Evolutionary conservation across 2,888 invertebrate species (phyloP), one percentile per base, ranked within the genome.

Genomic region (Ophioninae sp.): DNA sequence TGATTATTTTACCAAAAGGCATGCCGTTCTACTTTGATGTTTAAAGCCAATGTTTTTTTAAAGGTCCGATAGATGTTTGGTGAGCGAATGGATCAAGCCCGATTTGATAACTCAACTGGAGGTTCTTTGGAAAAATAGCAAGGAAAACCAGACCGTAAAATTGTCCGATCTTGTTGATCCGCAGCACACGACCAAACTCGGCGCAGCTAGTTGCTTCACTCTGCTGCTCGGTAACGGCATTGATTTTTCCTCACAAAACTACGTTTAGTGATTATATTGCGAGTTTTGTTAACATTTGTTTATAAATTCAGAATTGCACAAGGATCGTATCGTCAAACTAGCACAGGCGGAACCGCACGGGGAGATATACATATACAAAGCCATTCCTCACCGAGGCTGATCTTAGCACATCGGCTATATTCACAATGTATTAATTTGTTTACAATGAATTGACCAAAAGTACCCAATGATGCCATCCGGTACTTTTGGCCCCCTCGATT

Each of bases 161-260:
- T 93, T 99, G 1, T 99, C 99, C 93, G 97, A 97, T 91, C 99
- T 99, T 98, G 95, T 99, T 74, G 98, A 97, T 93, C 94, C 99
- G 82, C 95, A 96, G 17, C 98, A 99, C 95, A 94, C 96, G 76
- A 95, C 97, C 0, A 92, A 94, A 61, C 92, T 95, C 8, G 99
- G 99, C 0, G 96, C 98, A 0, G 94, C 96, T 56, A 95, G 99
- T 73, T 79, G 82, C 44, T 83, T 83, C 22, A 41, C 22, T 3
- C 8, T 79, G 39, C 82, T 83, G 63, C 75, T 83, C 5, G 67
- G 82, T 79, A 37, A 68, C 30, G 61, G 22, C 2, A 67, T 44
- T 44, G 9, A 22, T 68, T 44, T 68, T 37, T 13, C 64, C 6
- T 23, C 39, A 39, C 20, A 10, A n/a, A 9, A 67, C 20, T 22